These are phyloP conservation scores for Buathra laborator DNA, from an alignment of 2,888 invertebrate genomes.

Conservation along the genomic window DNA sequence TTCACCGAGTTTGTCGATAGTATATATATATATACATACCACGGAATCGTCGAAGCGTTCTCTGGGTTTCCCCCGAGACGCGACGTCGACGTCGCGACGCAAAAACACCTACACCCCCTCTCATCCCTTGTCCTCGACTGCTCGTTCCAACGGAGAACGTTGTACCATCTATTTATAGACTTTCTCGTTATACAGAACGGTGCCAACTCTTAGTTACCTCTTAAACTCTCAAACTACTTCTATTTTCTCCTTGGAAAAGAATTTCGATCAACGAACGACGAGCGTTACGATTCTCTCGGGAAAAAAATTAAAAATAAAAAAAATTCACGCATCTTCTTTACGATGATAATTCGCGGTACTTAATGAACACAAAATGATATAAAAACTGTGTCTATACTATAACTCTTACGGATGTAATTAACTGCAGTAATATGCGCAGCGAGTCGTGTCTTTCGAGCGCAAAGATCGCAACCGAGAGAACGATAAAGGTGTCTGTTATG, in stretches of 20 bases:
- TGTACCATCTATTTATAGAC: constrained; percentile 76
- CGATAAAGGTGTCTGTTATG: constrained; percentile 10
- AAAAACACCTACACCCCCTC: constrained; percentile 75
- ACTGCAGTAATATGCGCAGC: constrained; percentile 22
- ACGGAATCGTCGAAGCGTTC: constrained; percentile 34
- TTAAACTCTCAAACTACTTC: constrained; percentile 64
- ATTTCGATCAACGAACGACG: constrained; percentile 26
- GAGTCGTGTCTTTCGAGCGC: background rate
- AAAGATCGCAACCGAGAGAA: background rate
- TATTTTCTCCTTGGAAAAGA: constrained; percentile 56
- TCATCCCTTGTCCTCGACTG: background rate
- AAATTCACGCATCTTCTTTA: background rate
- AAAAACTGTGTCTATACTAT: background rate
- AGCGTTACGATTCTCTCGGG: background rate
- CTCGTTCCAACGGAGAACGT: constrained; percentile 57
- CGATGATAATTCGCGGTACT: background rate
- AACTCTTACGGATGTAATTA: constrained; percentile 13
- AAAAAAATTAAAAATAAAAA: background rate
- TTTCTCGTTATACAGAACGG: constrained; percentile 64
- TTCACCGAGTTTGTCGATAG: constrained; percentile 43
- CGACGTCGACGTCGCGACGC: constrained; percentile 74
- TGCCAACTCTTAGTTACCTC: constrained; percentile 70
- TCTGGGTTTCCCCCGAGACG: constrained; percentile 73
- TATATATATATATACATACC: constrained; percentile 4
- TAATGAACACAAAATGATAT: background rate